A percentile compares a stretch with the other conserved stretches of the same genome.
These are phyloP conservation scores for Platyura marginata DNA, from an alignment of 1,140 invertebrate genomes.

Conservation along the genomic window DNA sequence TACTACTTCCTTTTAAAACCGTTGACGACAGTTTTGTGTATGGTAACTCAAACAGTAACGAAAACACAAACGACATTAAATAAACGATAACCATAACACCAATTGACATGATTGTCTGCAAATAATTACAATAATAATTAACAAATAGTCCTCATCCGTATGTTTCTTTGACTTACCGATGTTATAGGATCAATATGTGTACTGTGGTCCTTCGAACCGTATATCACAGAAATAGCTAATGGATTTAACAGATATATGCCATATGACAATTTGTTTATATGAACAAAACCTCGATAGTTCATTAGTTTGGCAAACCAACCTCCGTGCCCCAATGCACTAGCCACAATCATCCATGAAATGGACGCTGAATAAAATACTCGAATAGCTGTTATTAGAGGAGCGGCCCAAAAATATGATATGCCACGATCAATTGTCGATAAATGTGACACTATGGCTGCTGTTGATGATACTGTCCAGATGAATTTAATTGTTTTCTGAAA, in stretches of 20 bases:
- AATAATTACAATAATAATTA: constrained; percentile 3
- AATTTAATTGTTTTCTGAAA: neutral
- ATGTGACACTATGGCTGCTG: constrained; percentile 13
- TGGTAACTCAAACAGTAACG: constrained; percentile 20
- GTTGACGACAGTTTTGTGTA: constrained; percentile 20
- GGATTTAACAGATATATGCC: constrained; percentile 22
- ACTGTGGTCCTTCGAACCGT: constrained; percentile 13
- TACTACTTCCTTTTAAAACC: no score
- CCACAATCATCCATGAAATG: constrained; percentile 21
- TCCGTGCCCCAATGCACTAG: constrained; percentile 15
- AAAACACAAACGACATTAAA: constrained; percentile 15
- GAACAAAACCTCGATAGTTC: constrained; percentile 17
- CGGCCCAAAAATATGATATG: constrained; percentile 11
- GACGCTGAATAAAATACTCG: constrained; percentile 12
- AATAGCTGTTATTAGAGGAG: constrained; percentile 14
- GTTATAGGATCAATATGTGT: constrained; percentile 18
- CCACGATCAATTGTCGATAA: constrained; percentile 18
- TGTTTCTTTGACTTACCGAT: constrained; percentile 11
- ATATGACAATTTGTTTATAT: constrained; percentile 19
- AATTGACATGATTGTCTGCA: constrained; percentile 12
- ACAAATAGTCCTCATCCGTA: neutral
- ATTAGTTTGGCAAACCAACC: constrained; percentile 19
- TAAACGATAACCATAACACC: constrained; percentile 20
- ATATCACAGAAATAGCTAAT: constrained; percentile 15
- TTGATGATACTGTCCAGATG: constrained; percentile 10